These are phyloP conservation scores for Sebastes trivittatus DNA, from an alignment of 2,797 vertebrate genomes.

Conservation along the genomic window DNA sequence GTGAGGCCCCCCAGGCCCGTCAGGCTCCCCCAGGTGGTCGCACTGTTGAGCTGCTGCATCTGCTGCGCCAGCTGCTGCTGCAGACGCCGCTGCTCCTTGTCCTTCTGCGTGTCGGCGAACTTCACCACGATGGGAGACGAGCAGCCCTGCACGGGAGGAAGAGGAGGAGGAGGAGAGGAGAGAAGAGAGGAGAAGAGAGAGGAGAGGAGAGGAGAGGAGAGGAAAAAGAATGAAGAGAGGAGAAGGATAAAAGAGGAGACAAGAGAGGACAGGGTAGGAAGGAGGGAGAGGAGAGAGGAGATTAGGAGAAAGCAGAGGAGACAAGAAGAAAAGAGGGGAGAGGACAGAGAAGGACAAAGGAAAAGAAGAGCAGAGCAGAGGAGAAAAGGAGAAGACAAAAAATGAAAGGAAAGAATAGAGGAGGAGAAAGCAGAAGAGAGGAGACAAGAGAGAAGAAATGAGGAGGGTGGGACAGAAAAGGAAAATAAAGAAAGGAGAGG, in stretches of 20 bases:
- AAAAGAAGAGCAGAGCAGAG: too few species aligned
- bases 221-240: not conserved
- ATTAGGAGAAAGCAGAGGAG: too few species aligned
- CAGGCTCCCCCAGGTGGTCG: constrained; percentile 98
- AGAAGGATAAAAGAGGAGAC: not conserved
- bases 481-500: not conserved
- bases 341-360: not conserved
- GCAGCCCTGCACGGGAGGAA: constrained; percentile 87
- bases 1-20: constrained; percentile 97
- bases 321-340: not conserved
- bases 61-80: constrained; percentile 99
- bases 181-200: fast-evolving
- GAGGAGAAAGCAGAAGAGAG: not conserved
- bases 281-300: not conserved
- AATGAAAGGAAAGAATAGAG: fast-evolving
- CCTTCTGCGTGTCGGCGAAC: constrained; percentile 99
- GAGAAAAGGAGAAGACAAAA: not conserved
- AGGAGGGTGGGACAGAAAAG: not conserved
- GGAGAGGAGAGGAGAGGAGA: fast-evolving
- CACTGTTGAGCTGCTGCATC: constrained; percentile 99
- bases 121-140: constrained; percentile 99
- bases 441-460: not conserved
- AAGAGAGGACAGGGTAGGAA: too few species aligned
- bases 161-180: too few species aligned
- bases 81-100: constrained; percentile 98